phyloP scores from a whole-genome alignment of 64 coral and sea anemone genomes.

The Montipora sp. region DNA sequence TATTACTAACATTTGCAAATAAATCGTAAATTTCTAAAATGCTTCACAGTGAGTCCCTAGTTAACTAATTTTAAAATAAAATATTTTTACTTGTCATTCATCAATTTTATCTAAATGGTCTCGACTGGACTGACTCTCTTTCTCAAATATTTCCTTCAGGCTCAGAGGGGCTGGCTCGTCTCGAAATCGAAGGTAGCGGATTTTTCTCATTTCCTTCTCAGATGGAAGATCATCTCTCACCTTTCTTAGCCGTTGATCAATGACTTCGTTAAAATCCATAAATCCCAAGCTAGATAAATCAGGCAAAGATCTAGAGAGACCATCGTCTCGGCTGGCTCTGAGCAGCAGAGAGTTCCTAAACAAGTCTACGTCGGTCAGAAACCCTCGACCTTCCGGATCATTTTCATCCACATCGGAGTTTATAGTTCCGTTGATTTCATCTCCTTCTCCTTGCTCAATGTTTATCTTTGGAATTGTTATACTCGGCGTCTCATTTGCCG shows the following conservation, averaged over 20 bases:
- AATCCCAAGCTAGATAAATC: slow-evolving; percentile 84
- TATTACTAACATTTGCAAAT: neutral
- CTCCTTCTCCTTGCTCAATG: neutral
- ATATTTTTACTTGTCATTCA: neutral
- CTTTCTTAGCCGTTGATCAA: slow-evolving; percentile 73
- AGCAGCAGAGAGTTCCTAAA: slow-evolving; percentile 79
- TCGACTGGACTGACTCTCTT: slow-evolving; percentile 5
- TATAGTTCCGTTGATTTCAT: neutral
- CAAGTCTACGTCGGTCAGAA: slow-evolving; percentile 46
- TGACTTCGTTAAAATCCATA: slow-evolving; percentile 95
- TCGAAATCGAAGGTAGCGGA: slow-evolving; percentile 76
- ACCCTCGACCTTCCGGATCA: neutral
- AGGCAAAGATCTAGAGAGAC: slow-evolving; percentile 40
- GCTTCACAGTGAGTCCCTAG: too few relatives aligned
- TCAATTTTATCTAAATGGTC: slow-evolving; percentile 41
- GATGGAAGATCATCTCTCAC: slow-evolving; percentile 70
- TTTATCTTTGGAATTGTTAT: slow-evolving; percentile 2
- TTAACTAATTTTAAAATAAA: too few relatives aligned
- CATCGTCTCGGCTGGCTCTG: slow-evolving; percentile 61
- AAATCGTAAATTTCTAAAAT: too few relatives aligned
- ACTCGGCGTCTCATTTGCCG: neutral
- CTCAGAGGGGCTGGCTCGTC: slow-evolving; percentile 37
- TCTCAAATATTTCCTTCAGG: slow-evolving; percentile 59
- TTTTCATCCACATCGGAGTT: neutral
- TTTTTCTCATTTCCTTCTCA: slow-evolving; percentile 83